A percentile compares a stretch with the other conserved stretches of the same genome.
Conservation (phyloP, 1,140 invertebrate genomes). For the Rhyacophila brunnea region DNA sequence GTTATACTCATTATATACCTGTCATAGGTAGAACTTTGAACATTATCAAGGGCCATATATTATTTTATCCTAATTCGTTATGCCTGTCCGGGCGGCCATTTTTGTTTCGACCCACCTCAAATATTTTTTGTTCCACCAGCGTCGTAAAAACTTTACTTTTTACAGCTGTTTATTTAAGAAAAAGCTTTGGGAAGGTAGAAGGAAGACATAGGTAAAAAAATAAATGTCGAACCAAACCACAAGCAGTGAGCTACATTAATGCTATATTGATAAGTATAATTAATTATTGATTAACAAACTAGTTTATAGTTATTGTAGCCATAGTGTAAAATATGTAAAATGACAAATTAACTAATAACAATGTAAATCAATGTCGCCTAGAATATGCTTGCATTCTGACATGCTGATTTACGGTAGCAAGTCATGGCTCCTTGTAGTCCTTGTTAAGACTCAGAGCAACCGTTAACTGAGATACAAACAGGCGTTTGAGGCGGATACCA, state of each 20-base stretch:
- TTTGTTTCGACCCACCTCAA: constrained; percentile 17
- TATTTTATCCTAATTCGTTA: background rate
- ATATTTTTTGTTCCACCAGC: constrained; percentile 10
- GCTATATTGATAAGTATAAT: too few relatives aligned
- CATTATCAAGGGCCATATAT: background rate
- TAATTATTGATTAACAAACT: too few relatives aligned
- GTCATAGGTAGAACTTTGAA: background rate
- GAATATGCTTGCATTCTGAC: too few relatives aligned
- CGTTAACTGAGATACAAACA: too few relatives aligned
- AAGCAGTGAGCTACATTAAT: background rate
- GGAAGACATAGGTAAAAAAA: background rate
- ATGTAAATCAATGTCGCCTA: too few relatives aligned
- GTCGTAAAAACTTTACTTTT: constrained; percentile 12
- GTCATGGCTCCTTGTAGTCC: too few relatives aligned
- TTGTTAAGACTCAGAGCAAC: too few relatives aligned
- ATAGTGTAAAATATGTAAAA: too few relatives aligned
- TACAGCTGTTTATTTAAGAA: constrained; percentile 21
- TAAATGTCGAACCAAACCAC: background rate
- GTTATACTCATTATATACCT: background rate
- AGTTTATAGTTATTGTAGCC: too few relatives aligned
- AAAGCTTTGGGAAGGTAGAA: background rate
- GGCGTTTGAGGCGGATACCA: too few relatives aligned
- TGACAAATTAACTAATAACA: too few relatives aligned
- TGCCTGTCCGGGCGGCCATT: constrained; percentile 9
- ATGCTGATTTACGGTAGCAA: too few relatives aligned